A percentile compares a stretch with the other conserved stretches of the same genome.
Evolutionary conservation across 2,113 vertebrate genomes (phyloP).

Genomic region (Pomatostomus ruficeps): DNA sequence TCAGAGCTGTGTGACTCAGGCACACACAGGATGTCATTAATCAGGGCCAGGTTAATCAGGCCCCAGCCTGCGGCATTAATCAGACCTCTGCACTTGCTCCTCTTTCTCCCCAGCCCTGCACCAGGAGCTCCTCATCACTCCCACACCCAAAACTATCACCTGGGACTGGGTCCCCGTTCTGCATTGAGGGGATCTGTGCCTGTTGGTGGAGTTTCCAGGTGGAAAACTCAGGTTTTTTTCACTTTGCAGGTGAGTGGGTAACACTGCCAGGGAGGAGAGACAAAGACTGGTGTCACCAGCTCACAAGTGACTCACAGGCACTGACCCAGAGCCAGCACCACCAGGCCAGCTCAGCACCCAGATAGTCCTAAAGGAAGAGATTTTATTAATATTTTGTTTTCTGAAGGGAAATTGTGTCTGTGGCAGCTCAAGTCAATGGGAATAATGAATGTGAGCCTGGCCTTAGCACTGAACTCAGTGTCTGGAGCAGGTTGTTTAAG

Average conservation of each 20-base stretch:
- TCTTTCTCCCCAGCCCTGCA: background rate
- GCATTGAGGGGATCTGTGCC: fast-evolving
- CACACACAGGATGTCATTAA: slow-evolving; percentile 30
- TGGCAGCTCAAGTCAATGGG: background rate
- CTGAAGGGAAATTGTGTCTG: background rate
- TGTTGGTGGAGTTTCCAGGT: background rate
- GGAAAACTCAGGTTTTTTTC: fast-evolving
- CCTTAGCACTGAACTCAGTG: background rate
- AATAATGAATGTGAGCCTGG: background rate
- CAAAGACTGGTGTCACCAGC: background rate
- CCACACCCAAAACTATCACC: background rate
- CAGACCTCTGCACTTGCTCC: background rate
- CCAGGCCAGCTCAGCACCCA: background rate
- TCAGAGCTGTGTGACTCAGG: background rate
- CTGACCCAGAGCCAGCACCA: background rate
- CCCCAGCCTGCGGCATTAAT: background rate
- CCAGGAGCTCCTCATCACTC: background rate
- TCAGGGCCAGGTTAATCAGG: background rate
- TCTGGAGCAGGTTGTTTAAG: background rate
- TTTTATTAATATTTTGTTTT: background rate
- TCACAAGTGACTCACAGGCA: background rate
- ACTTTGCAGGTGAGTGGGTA: background rate
- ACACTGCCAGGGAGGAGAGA: background rate
- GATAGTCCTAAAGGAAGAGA: background rate
- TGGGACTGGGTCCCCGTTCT: fast-evolving